A percentile compares a stretch with the other conserved stretches of the same genome.
Evolutionary conservation across 2,888 invertebrate genomes (phyloP).

Genomic region (Priapulus caudatus): DNA sequence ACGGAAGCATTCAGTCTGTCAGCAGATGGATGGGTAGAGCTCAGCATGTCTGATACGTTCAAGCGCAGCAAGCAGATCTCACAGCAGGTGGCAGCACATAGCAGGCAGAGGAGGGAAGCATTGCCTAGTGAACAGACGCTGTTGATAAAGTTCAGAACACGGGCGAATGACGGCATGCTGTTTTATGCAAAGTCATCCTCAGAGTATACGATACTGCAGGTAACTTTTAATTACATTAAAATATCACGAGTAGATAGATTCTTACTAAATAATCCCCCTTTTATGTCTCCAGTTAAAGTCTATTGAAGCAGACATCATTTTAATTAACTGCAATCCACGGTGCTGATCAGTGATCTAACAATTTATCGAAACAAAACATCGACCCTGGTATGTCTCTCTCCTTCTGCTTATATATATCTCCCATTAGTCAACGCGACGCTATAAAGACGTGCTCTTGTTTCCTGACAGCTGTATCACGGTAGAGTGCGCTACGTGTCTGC

Average conservation of each 20-base stretch:
- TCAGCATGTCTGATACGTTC: slow-evolving; percentile 58
- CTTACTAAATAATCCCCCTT: no score
- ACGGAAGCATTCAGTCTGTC: slow-evolving; percentile 65
- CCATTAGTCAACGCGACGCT: no score
- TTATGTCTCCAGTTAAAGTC: no score
- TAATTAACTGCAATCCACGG: no score
- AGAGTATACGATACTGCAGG: slow-evolving; percentile 69
- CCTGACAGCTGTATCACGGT: slow-evolving; percentile 51
- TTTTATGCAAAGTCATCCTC: slow-evolving; percentile 74
- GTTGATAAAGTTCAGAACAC: slow-evolving; percentile 72
- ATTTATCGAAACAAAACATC: no score
- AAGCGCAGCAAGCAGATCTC: slow-evolving; percentile 44
- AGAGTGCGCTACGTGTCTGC: slow-evolving; percentile 66
- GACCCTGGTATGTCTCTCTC: background rate
- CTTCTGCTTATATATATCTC: background rate
- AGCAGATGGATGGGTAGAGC: slow-evolving; percentile 64
- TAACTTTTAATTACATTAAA: no score
- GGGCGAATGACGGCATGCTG: slow-evolving; percentile 62
- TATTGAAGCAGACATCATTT: no score
- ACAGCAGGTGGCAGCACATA: slow-evolving; percentile 51
- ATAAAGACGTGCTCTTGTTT: slow-evolving; percentile 10
- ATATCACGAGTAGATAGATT: no score
- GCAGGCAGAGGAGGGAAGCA: slow-evolving; percentile 24
- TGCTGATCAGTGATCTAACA: no score
- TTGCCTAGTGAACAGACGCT: slow-evolving; percentile 18